Conservation (phyloP, 1,140 invertebrate species). For the Drosophila trapezifrons region DNA sequence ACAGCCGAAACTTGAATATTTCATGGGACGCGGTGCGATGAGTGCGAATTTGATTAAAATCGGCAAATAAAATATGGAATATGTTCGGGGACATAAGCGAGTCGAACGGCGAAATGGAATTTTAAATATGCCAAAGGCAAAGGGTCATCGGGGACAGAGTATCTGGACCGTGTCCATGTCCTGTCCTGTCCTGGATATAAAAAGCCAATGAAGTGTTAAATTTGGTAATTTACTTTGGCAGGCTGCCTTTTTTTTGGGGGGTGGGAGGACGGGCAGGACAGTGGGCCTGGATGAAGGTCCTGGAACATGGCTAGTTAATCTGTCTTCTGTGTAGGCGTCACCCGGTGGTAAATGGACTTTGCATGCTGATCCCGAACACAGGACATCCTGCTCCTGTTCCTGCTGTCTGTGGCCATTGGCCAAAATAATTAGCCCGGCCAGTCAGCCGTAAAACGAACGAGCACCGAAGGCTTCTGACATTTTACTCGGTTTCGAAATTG, state of each 20-base stretch:
- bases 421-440: conserved; percentile 72
- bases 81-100: conserved; percentile 6
- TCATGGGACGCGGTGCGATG: conserved; percentile 52
- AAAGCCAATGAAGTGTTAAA: conserved; percentile 74
- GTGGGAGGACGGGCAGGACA: not conserved
- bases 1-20: conserved; percentile 63
- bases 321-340: conserved; percentile 54
- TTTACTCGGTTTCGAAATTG: conserved; percentile 63
- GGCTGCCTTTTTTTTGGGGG: conserved; percentile 20
- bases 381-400: conserved; percentile 30
- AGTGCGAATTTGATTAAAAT: conserved; percentile 64
- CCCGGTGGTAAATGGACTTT: conserved; percentile 50
- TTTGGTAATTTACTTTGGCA: conserved; percentile 70
- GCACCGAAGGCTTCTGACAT: conserved; percentile 37
- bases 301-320: conserved; percentile 61
- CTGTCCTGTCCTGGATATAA: conserved; percentile 39
- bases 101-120: conserved; percentile 43
- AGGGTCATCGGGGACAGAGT: conserved; percentile 29
- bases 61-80: conserved; percentile 59
- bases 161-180: conserved; percentile 21
- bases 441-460: conserved; percentile 62
- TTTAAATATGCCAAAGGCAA: conserved; percentile 48
- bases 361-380: conserved; percentile 42
- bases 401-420: conserved; percentile 38
- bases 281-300: not conserved